Evolutionary conservation across 2,797 vertebrate species (phyloP), one percentile per base, ranked within the genome.

Genomic region (Perodicticus potto): DNA sequence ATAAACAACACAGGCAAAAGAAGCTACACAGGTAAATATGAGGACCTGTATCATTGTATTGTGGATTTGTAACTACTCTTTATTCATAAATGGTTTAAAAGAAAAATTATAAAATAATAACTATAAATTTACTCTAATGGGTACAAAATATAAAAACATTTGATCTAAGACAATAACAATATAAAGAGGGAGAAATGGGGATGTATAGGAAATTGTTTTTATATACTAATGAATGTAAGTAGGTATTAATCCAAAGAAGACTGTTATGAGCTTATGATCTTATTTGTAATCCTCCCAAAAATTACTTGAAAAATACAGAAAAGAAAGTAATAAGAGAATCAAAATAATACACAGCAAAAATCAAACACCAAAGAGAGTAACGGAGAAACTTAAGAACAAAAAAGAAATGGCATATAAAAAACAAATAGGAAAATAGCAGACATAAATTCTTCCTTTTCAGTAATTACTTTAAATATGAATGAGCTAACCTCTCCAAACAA

Each of bases 401-500:
- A 43, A 59, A 59, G 53, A 73, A 40, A 40, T 43, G 19, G 59
- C 27, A 59, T n/a, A 49, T 13, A 61, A 43, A 37, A 53, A 78
- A 32, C n/a, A 61, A 74, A 74, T 1, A 69, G n/a, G 10, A 78
- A 78, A 67, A 53, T 16, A 16, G 11, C 25, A 78, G 19, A 76
- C 25, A 55, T 59, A 77, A 65, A 13, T 37, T 34, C 25, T 69
- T 69, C 19, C 12, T 49, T 49, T 65, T 23, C 81, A 45, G 5
- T 65, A 76, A 43, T 67, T 67, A 65, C 29, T 65, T 88, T 88
- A 80, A 78, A 89, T 77, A 9, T 37, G 37, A 85, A 86, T 89
- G 43, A 78, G 45, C 45, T 63, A 45, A 57, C 16, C 19, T 34
- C 86, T 65, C 29, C 63, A 77, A 11, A 72, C 53, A 49, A 53